Evolutionary conservation across 2,888 invertebrate genomes (phyloP).

Genomic region (Drosophila merina): DNA sequence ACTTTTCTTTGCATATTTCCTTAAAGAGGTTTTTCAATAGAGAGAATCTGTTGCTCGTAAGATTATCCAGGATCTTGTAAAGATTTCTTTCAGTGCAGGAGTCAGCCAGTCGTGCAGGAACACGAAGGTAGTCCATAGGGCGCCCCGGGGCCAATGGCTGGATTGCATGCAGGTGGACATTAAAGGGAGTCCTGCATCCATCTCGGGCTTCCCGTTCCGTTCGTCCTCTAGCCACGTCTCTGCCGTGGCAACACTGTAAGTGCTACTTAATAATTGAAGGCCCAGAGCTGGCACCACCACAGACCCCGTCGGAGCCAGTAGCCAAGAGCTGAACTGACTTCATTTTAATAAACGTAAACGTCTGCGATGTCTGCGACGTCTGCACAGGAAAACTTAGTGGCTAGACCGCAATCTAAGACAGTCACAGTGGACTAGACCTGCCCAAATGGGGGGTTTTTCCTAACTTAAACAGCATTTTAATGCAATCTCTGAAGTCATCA

Average conservation of each 20-base stretch:
- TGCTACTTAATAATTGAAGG: constrained; percentile 56
- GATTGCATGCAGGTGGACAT: constrained; percentile 65
- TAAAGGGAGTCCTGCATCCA: constrained; percentile 55
- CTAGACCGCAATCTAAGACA: constrained; percentile 61
- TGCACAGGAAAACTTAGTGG: constrained; percentile 42
- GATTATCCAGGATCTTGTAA: background rate
- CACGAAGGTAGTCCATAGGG: constrained; percentile 39
- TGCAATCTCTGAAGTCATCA: background rate
- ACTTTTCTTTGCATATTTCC: background rate
- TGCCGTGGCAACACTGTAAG: constrained; percentile 38
- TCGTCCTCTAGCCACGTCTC: constrained; percentile 1
- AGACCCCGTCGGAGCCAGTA: constrained; percentile 36
- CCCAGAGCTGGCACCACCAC: constrained; percentile 39
- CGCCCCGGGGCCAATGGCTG: constrained; percentile 63
- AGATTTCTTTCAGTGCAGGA: constrained; percentile 19
- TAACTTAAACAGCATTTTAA: background rate
- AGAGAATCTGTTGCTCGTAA: background rate
- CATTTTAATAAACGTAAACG: constrained; percentile 50
- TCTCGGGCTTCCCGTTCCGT: background rate
- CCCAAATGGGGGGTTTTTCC: background rate
- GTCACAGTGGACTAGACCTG: constrained; percentile 1
- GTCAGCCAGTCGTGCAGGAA: constrained; percentile 39
- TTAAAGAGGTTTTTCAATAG: background rate
- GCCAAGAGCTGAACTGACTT: constrained; percentile 37
- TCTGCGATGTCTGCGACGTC: constrained; percentile 29